Evolutionary conservation across 2,113 vertebrate species (phyloP).

Genomic region (Columba livia): DNA sequence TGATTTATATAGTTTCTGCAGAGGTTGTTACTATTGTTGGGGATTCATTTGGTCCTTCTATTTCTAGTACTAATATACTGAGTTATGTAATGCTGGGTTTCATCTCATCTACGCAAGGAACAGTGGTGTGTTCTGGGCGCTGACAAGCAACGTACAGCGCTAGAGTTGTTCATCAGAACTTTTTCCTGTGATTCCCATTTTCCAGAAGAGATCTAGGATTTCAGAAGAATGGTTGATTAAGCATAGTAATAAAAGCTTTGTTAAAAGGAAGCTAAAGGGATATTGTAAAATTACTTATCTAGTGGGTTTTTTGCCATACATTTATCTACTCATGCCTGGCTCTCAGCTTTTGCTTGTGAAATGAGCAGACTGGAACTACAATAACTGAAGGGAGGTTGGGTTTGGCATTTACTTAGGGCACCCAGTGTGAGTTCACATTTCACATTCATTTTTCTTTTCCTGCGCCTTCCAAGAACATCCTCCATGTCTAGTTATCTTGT

Average conservation of each 20-base stretch:
- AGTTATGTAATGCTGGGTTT: not conserved
- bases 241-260: not conserved
- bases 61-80: not conserved
- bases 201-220: not conserved
- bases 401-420: constrained; percentile 11
- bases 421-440: not conserved
- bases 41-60: not conserved
- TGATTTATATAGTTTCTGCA: not conserved
- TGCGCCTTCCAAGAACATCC: constrained; percentile 49
- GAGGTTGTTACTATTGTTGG: not conserved
- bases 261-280: not conserved
- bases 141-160: not conserved
- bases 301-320: not conserved
- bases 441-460: constrained; percentile 55
- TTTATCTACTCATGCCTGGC: constrained; percentile 4
- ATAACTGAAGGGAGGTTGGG: not conserved
- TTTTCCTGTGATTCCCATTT: not conserved
- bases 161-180: not conserved
- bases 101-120: not conserved
- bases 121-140: not conserved
- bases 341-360: not conserved
- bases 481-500: constrained; percentile 22
- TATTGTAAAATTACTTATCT: not conserved
- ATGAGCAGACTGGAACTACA: not conserved
- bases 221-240: not conserved